Conservation (phyloP, 1,140 invertebrate species). For the Oryzaephilus surinamensis region DNA sequence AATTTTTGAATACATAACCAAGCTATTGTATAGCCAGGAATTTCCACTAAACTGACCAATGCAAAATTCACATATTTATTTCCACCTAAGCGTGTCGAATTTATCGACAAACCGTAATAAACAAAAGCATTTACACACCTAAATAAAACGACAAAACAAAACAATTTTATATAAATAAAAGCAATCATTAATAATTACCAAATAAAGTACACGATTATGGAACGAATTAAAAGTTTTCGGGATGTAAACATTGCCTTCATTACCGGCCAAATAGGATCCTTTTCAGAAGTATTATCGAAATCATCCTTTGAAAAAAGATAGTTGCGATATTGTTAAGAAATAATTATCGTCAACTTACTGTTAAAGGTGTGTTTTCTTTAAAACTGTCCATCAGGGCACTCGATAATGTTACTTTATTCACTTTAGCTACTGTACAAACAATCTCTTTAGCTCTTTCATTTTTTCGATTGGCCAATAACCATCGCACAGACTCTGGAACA, state of each 20-base stretch:
- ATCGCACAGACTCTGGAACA: conserved; percentile 52
- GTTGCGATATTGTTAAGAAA: background rate
- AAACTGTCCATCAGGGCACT: conserved; percentile 35
- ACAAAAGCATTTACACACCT: conserved; percentile 60
- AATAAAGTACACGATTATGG: conserved; percentile 40
- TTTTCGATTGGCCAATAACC: conserved; percentile 46
- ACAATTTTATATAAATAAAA: background rate
- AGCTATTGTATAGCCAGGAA: conserved; percentile 46
- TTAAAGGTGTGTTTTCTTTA: conserved; percentile 12
- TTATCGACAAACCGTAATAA: conserved; percentile 62
- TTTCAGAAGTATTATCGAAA: conserved; percentile 1
- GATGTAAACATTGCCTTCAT: conserved; percentile 40
- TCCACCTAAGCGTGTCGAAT: conserved; percentile 53
- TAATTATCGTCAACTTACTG: conserved; percentile 5
- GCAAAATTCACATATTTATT: conserved; percentile 52
- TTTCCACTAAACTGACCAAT: conserved; percentile 47
- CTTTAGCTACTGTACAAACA: conserved; percentile 42
- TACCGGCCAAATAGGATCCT: conserved; percentile 27
- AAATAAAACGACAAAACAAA: conserved; percentile 20
- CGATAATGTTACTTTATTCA: conserved; percentile 43
- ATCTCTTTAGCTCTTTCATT: conserved; percentile 41
- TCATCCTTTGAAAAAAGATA: conserved; percentile 2
- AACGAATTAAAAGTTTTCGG: conserved; percentile 36
- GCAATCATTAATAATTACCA: conserved; percentile 37
- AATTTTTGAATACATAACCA: conserved; percentile 42